Conservation (phyloP, 2,797 vertebrate species). For the Rhinoraja longicauda region DNA sequence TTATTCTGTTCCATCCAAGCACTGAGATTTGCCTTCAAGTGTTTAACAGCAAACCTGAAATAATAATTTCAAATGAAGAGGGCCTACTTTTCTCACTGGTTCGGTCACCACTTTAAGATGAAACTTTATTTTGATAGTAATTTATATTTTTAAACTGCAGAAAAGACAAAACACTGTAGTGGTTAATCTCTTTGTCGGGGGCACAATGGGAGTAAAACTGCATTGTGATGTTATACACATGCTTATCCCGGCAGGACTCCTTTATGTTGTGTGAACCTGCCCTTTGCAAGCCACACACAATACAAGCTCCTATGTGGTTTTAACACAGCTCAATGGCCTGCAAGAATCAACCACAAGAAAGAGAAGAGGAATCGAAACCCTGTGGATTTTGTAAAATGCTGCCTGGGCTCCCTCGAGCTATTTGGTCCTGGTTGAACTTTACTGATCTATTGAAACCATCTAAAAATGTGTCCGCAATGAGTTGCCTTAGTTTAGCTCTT, state of each 20-base stretch:
- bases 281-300: constrained; percentile 1
- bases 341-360: constrained; percentile 30
- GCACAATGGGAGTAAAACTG: constrained; percentile 20
- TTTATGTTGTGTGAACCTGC: constrained; percentile 33
- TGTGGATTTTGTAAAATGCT: constrained; percentile 33
- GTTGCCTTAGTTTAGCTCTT: constrained; percentile 17
- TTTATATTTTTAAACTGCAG: neutral
- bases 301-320: constrained; percentile 24
- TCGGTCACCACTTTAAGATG: neutral
- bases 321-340: constrained; percentile 28
- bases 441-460: constrained; percentile 31
- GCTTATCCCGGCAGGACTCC: neutral
- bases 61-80: neutral
- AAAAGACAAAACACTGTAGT: neutral
- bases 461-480: neutral
- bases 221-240: constrained; percentile 35
- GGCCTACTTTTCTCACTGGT: neutral
- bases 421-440: constrained; percentile 27
- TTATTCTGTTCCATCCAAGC: neutral
- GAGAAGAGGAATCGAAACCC: constrained; percentile 31
- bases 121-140: neutral
- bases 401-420: constrained; percentile 21
- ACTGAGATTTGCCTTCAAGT: neutral
- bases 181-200: constrained; percentile 7
- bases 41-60: no score